Evolutionary conservation across 2,797 vertebrate species (phyloP).

Genomic region (Rhynchotus rufescens): DNA sequence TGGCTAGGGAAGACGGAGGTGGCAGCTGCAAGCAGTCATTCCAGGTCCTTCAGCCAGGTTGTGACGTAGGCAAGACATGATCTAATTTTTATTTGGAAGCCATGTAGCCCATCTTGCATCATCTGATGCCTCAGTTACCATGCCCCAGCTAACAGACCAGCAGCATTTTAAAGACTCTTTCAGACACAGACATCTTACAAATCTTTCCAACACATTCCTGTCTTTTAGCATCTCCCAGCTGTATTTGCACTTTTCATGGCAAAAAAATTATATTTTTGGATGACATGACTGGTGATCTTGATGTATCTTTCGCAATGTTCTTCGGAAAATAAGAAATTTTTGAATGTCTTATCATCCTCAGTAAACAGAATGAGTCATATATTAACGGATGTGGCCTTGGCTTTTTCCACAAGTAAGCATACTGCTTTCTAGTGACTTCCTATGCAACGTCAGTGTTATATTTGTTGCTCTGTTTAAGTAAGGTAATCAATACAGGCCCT

Average conservation of each 20-base stretch:
- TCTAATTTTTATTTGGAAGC: neutral
- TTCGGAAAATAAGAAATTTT: neutral
- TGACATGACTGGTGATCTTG: neutral
- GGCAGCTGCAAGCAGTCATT: neutral
- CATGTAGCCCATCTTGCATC: neutral
- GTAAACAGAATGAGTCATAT: conserved; percentile 34
- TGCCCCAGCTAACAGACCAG: neutral
- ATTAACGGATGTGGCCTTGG: neutral
- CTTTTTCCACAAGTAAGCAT: neutral
- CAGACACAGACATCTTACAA: neutral
- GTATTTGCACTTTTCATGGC: neutral
- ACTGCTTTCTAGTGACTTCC: conserved; percentile 12
- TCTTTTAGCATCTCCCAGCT: neutral
- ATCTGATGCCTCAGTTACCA: neutral
- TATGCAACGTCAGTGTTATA: neutral
- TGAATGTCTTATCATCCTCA: neutral
- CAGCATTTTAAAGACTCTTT: neutral
- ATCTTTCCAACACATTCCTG: neutral
- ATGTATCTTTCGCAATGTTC: neutral
- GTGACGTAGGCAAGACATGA: neutral
- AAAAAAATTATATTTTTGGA: neutral
- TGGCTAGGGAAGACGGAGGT: neutral
- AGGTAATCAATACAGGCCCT: neutral
- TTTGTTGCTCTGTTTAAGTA: neutral
- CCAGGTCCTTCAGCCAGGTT: neutral